phyloP scores from a whole-genome alignment of 2,797 vertebrate species.

The Megaceryle alcyon region DNA sequence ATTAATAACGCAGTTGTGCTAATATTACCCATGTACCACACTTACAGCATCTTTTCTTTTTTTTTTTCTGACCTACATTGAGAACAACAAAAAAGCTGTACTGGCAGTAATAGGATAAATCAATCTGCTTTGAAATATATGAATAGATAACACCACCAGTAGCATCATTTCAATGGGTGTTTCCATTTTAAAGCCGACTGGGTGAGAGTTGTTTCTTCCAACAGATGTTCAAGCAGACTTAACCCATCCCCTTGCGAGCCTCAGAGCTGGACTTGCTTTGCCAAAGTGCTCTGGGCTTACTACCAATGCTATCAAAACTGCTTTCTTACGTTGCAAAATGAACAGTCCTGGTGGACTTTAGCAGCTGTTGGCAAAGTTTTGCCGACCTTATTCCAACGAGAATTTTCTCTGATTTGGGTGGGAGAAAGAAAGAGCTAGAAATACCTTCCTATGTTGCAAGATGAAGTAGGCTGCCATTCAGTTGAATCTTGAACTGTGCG shows the following conservation, averaged over 20 bases:
- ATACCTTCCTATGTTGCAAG: not conserved
- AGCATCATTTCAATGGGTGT: not conserved
- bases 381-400: not conserved
- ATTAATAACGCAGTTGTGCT: not conserved
- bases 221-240: not conserved
- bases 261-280: not conserved
- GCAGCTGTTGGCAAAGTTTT: not conserved
- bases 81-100: not conserved
- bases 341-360: fast-evolving
- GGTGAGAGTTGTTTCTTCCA: not conserved
- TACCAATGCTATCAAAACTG: fast-evolving
- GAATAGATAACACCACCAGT: not conserved
- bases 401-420: not conserved
- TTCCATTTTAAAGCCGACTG: conserved; percentile 5
- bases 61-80: not conserved
- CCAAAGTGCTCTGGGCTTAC: not conserved
- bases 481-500: fast-evolving
- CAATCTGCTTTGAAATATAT: not conserved
- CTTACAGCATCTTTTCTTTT: conserved; percentile 7
- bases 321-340: fast-evolving
- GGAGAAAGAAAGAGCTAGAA: too few species aligned
- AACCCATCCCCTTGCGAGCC: not conserved
- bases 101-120: conserved; percentile 36
- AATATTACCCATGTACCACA: not conserved
- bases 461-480: not conserved